Evolutionary conservation across 2,888 invertebrate species (phyloP).

Genomic region (Eledone cirrhosa): DNA sequence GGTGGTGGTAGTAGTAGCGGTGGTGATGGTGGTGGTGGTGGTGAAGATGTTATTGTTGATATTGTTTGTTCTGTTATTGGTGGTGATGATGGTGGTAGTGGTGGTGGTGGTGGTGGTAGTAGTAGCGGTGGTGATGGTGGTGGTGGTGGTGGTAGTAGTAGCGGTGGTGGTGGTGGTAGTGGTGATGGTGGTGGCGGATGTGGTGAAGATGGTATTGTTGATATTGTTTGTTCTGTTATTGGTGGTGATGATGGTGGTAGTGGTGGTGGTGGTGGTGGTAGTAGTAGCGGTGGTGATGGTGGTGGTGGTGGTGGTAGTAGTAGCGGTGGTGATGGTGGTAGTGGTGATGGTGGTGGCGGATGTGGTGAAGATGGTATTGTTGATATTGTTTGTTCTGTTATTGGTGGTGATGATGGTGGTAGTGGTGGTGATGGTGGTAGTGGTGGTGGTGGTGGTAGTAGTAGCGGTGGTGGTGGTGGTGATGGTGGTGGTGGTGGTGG

Average conservation of each 20-base stretch:
- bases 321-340: background rate
- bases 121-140: background rate
- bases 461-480: background rate
- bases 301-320: background rate
- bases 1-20: too few relatives aligned
- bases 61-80: too few relatives aligned
- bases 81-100: too few relatives aligned
- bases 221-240: too few relatives aligned
- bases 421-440: background rate
- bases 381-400: too few relatives aligned
- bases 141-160: background rate
- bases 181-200: too few relatives aligned
- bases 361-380: too few relatives aligned
- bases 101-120: too few relatives aligned
- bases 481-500: slow-evolving; percentile 8
- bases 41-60: too few relatives aligned
- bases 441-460: background rate
- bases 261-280: slow-evolving; percentile 1
- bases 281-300: background rate
- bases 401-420: background rate
- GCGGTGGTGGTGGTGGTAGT: background rate
- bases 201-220: too few relatives aligned
- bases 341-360: too few relatives aligned
- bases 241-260: background rate
- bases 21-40: too few relatives aligned